Evolutionary conservation across 1,140 invertebrate species (phyloP).

Genomic region (Ceratoteleas bidentatus): DNA sequence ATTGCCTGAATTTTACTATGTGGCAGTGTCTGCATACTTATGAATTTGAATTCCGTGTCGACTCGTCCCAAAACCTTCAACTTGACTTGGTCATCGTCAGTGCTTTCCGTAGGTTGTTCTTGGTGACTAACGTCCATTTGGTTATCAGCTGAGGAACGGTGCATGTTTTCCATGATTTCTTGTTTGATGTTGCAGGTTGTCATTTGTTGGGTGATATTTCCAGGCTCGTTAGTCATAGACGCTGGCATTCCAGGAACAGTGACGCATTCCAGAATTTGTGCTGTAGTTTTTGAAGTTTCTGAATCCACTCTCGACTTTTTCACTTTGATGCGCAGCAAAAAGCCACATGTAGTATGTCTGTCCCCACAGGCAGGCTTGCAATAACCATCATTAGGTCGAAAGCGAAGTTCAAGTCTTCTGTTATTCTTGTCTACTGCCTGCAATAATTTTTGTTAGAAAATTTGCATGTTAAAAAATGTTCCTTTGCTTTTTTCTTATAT

Average conservation of each 20-base stretch:
- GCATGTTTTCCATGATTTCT: conserved; percentile 38
- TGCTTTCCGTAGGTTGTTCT: conserved; percentile 59
- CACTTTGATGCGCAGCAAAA: conserved; percentile 88
- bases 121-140: conserved; percentile 12
- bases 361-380: conserved; percentile 90
- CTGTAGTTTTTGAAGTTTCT: conserved; percentile 56
- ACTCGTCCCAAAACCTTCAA: conserved; percentile 86
- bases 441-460: too few species aligned
- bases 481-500: too few species aligned
- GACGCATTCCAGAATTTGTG: conserved; percentile 20
- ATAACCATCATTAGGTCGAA: conserved; percentile 92
- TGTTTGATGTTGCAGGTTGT: conserved; percentile 46
- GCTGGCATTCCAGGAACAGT: conserved; percentile 30
- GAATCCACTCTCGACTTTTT: conserved; percentile 78
- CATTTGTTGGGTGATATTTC: conserved; percentile 20
- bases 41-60: conserved; percentile 87
- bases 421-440: conserved; percentile 80
- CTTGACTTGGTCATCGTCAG: conserved; percentile 70
- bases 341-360: conserved; percentile 83
- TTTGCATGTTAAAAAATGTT: too few species aligned
- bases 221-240: conserved; percentile 17
- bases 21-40: conserved; percentile 82
- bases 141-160: conserved; percentile 3
- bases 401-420: conserved; percentile 88
- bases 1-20: too few species aligned